Evolutionary conservation across 1,140 invertebrate species (phyloP).

Genomic region (Drosophila aff.): DNA sequence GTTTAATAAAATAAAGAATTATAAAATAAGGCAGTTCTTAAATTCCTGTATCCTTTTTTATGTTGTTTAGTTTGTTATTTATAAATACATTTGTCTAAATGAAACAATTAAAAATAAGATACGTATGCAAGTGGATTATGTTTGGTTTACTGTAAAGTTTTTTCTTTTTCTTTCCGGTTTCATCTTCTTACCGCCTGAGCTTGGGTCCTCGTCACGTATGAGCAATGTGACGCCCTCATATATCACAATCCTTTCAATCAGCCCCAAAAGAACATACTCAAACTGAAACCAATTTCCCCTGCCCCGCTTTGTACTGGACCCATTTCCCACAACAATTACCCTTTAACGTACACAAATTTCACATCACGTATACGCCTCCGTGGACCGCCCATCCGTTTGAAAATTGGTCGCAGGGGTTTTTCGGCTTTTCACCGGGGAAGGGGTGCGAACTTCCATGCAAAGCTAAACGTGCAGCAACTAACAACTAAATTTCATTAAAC

Average conservation of each 20-base stretch:
- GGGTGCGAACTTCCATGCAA: slow-evolving; percentile 56
- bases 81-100: background rate
- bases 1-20: no score
- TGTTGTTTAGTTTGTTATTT: background rate
- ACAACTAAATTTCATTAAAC: slow-evolving; percentile 83
- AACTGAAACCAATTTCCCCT: slow-evolving; percentile 17
- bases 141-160: background rate
- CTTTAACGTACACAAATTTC: slow-evolving; percentile 52
- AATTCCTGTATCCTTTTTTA: no score
- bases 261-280: slow-evolving; percentile 21
- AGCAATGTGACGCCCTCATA: slow-evolving; percentile 15
- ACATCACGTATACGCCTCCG: slow-evolving; percentile 60
- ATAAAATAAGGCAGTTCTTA: no score
- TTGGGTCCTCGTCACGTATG: slow-evolving; percentile 29
- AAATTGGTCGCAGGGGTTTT: slow-evolving; percentile 32
- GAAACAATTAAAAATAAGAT: background rate
- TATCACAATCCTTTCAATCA: slow-evolving; percentile 55
- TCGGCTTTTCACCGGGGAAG: slow-evolving; percentile 2
- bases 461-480: slow-evolving; percentile 80
- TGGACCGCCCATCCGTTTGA: slow-evolving; percentile 35
- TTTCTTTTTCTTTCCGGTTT: background rate
- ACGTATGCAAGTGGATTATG: background rate
- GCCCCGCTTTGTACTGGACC: slow-evolving; percentile 23
- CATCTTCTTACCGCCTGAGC: background rate
- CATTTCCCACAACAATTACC: slow-evolving; percentile 63